Evolutionary conservation across 2,797 vertebrate species (phyloP).

Genomic region (Peromyscus eremicus): DNA sequence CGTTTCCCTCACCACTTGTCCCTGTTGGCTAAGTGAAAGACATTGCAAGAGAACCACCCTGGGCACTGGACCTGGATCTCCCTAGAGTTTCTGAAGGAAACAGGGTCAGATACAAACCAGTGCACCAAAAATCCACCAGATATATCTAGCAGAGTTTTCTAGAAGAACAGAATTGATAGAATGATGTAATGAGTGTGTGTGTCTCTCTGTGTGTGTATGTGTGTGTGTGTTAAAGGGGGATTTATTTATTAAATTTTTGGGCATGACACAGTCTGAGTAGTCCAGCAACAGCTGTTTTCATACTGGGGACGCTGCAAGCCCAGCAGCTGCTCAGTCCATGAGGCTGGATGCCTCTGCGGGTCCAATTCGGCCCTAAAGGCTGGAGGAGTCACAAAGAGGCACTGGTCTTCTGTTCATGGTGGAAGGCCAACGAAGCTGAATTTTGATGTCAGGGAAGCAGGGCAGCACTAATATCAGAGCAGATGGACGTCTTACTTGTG

Average conservation of each 20-base stretch:
- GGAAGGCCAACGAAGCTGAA: neutral
- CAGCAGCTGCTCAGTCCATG: neutral
- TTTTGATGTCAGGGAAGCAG: neutral
- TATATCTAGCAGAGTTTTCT: neutral
- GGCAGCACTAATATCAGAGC: neutral
- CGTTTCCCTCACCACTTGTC: neutral
- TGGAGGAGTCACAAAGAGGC: neutral
- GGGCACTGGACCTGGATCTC: neutral
- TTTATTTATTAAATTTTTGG: neutral
- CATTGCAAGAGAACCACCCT: neutral
- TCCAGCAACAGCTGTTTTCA: neutral
- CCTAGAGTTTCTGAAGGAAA: neutral
- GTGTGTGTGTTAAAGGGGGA: neutral
- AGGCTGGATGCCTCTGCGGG: neutral
- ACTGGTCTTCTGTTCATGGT: neutral
- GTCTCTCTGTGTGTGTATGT: neutral
- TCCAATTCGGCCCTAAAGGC: neutral
- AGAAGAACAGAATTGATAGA: neutral
- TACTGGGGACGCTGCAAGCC: neutral
- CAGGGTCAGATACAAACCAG: neutral
- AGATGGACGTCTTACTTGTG: neutral
- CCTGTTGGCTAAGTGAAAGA: neutral
- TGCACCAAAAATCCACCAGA: neutral
- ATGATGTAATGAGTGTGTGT: neutral
- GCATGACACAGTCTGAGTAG: neutral